These are phyloP conservation scores for Noturus placidus DNA, from an alignment of 2,113 vertebrate genomes.

Conservation along the genomic window DNA sequence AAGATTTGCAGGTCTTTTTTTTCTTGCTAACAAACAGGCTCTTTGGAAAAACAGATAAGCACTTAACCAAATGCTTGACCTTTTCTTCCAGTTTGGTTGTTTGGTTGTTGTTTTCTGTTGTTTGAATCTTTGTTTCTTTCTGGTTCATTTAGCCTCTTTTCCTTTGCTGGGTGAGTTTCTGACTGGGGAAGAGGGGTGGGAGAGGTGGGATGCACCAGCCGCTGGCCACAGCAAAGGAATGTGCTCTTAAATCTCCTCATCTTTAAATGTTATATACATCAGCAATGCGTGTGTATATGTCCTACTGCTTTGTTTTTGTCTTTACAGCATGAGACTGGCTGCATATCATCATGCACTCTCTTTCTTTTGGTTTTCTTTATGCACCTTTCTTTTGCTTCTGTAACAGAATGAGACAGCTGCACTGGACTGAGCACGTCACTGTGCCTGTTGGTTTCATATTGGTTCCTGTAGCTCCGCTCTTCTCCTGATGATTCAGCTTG, in stretches of 20 bases:
- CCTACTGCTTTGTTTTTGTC: slow-evolving; percentile 49
- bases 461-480: slow-evolving; percentile 35
- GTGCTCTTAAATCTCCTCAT: slow-evolving; percentile 60
- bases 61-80: slow-evolving; percentile 78
- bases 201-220: slow-evolving; percentile 59
- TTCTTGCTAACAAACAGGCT: slow-evolving; percentile 66
- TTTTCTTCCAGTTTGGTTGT: slow-evolving; percentile 65
- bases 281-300: slow-evolving; percentile 53
- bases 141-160: slow-evolving; percentile 72
- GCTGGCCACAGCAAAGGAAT: slow-evolving; percentile 68
- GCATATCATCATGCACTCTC: slow-evolving; percentile 48
- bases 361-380: slow-evolving; percentile 37
- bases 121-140: slow-evolving; percentile 62
- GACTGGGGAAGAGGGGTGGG: slow-evolving; percentile 33
- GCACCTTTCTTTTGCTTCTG: slow-evolving; percentile 28
- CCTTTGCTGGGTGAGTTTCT: slow-evolving; percentile 63
- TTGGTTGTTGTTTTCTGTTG: slow-evolving; percentile 62
- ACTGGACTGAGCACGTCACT: slow-evolving; percentile 46
- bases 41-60: slow-evolving; percentile 81
- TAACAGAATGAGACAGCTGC: slow-evolving; percentile 51
- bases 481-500: slow-evolving; percentile 44
- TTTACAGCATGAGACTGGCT: slow-evolving; percentile 60
- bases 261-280: slow-evolving; percentile 55
- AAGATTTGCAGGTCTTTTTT: slow-evolving; percentile 65
- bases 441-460: slow-evolving; percentile 40